A percentile compares a stretch with the other conserved stretches of the same genome.
These are phyloP conservation scores for Plestiodon gilberti DNA, from an alignment of 2,113 vertebrate species.

Conservation along the genomic window DNA sequence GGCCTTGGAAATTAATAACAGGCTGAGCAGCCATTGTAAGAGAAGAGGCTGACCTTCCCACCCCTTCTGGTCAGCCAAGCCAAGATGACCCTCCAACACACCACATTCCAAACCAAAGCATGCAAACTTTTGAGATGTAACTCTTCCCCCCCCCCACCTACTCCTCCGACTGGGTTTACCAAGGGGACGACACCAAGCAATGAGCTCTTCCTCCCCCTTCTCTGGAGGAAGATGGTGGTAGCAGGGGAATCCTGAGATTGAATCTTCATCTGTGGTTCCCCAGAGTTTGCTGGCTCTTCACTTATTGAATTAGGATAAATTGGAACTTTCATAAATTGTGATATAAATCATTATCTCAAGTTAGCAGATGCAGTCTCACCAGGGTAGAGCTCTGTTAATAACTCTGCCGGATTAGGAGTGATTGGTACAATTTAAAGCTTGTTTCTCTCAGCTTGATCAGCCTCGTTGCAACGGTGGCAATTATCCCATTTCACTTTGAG, in stretches of 20 bases:
- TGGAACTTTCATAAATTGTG: slow-evolving; percentile 81
- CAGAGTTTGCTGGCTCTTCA: slow-evolving; percentile 60
- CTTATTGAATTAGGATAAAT: slow-evolving; percentile 86
- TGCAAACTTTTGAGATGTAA: not conserved
- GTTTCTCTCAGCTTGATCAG: slow-evolving; percentile 87
- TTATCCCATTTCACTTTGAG: slow-evolving; percentile 83
- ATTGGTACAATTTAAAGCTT: slow-evolving; percentile 87
- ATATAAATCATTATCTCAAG: slow-evolving; percentile 86
- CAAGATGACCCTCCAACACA: not conserved
- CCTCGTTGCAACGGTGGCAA: slow-evolving; percentile 79
- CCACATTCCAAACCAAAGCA: not conserved
- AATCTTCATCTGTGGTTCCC: slow-evolving; percentile 41
- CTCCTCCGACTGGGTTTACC: not conserved
- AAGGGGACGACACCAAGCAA: not conserved
- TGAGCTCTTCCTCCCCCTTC: not conserved
- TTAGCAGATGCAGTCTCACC: slow-evolving; percentile 83
- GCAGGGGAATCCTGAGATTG: slow-evolving; percentile 15
- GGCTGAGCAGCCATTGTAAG: not conserved
- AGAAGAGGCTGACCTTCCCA: not conserved
- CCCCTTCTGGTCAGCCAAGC: not conserved
- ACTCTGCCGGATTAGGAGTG: slow-evolving; percentile 83
- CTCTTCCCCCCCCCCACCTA: too few species aligned
- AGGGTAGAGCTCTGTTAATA: slow-evolving; percentile 83
- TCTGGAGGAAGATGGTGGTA: not conserved
- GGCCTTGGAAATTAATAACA: too few species aligned